Percentiles rank a stretch among this genome's conserved stretches.
These are phyloP conservation scores for Lamellibrachia luymesi DNA, from an alignment of 1,140 invertebrate species.

Conservation along the genomic window DNA sequence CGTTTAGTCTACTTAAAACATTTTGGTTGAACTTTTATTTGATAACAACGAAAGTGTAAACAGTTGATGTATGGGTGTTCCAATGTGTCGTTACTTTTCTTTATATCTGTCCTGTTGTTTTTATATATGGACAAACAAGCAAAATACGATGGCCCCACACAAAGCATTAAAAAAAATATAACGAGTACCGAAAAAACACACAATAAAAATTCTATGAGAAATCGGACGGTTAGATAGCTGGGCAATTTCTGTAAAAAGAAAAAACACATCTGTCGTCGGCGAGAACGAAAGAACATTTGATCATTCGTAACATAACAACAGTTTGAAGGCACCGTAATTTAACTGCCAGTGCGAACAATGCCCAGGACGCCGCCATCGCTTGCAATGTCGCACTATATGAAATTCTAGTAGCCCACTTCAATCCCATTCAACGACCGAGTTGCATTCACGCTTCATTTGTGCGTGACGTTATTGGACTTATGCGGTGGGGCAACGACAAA, in stretches of 20 bases:
- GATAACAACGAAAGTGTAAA: no score
- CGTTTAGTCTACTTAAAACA: no score
- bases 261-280: background rate
- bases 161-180: background rate
- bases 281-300: background rate
- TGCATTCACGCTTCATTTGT: background rate
- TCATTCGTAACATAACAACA: conserved; percentile 5
- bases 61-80: no score
- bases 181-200: background rate
- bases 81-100: no score
- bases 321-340: background rate
- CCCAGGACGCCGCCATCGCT: background rate
- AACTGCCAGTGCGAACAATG: background rate
- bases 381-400: background rate
- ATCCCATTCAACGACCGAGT: background rate
- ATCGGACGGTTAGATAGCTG: background rate
- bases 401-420: background rate
- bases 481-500: background rate
- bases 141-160: background rate
- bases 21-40: no score
- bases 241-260: background rate
- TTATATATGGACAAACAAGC: background rate
- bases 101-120: background rate
- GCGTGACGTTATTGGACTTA: background rate
- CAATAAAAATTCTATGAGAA: background rate